Evolutionary conservation across 2,113 vertebrate species (phyloP).

Genomic region (Carollia perspicillata): DNA sequence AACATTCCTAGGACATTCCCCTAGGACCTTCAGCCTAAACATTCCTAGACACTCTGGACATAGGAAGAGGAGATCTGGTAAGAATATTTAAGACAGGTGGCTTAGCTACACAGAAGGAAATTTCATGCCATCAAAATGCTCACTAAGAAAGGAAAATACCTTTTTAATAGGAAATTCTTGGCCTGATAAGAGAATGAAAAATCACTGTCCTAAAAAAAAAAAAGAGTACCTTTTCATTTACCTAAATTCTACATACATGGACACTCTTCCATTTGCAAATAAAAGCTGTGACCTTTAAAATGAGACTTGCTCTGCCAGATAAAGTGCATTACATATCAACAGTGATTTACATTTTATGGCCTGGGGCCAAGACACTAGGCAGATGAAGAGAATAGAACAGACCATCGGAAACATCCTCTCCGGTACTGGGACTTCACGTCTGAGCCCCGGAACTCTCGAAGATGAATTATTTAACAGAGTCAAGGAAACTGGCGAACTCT

Average conservation of each 20-base stretch:
- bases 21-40: background rate
- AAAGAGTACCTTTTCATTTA: background rate
- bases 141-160: background rate
- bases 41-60: background rate
- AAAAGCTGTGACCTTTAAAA: background rate
- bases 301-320: background rate
- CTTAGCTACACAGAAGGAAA: background rate
- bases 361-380: background rate
- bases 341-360: background rate
- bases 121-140: background rate
- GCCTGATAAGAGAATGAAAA: background rate
- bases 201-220: background rate
- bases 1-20: fast-evolving
- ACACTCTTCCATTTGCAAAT: background rate
- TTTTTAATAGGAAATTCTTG: background rate
- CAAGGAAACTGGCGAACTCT: background rate
- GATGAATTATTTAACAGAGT: background rate
- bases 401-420: background rate
- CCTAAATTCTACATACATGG: background rate
- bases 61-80: background rate
- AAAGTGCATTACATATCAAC: background rate
- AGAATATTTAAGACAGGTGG: background rate
- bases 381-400: background rate
- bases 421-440: background rate
- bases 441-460: background rate